Evolutionary conservation across 1,140 invertebrate genomes (phyloP).

Genomic region (Scaptodrosophila lebanonensis): DNA sequence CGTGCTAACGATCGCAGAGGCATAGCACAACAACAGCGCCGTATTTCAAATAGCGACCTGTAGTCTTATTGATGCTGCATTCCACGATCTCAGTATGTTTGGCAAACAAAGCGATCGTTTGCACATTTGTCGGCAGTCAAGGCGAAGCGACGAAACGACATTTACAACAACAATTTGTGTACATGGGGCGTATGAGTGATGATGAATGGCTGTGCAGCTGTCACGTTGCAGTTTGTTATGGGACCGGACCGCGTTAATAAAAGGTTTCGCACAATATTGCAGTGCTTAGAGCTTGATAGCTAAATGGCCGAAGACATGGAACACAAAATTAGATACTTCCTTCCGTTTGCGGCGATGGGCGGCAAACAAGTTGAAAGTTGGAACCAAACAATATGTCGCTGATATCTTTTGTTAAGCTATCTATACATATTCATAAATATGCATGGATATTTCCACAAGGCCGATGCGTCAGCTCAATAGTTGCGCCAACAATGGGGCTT

Average conservation of each 20-base stretch:
- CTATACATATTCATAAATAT: constrained; percentile 15
- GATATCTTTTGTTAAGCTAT: too few species aligned
- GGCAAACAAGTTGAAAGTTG: too few species aligned
- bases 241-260: constrained; percentile 5
- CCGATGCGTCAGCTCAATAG: constrained; percentile 15
- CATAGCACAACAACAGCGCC: too few species aligned
- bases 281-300: constrained; percentile 25
- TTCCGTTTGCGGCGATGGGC: constrained; percentile 25
- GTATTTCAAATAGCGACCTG: too few species aligned
- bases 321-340: constrained; percentile 42
- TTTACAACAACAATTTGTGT: constrained; percentile 4
- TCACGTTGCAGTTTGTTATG: constrained; percentile 3
- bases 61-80: too few species aligned
- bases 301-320: too few species aligned
- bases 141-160: too few species aligned
- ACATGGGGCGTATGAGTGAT: constrained; percentile 58
- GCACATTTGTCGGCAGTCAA: constrained; percentile 11
- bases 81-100: constrained; percentile 45
- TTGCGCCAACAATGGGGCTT: constrained; percentile 49
- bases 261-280: constrained; percentile 6
- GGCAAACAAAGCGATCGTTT: constrained; percentile 32
- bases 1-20: too few species aligned
- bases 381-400: too few species aligned
- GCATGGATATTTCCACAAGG: constrained; percentile 37
- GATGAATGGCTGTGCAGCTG: constrained; percentile 24